phyloP scores from a whole-genome alignment of 2,113 vertebrate species.

The Nymphicus hollandicus region DNA sequence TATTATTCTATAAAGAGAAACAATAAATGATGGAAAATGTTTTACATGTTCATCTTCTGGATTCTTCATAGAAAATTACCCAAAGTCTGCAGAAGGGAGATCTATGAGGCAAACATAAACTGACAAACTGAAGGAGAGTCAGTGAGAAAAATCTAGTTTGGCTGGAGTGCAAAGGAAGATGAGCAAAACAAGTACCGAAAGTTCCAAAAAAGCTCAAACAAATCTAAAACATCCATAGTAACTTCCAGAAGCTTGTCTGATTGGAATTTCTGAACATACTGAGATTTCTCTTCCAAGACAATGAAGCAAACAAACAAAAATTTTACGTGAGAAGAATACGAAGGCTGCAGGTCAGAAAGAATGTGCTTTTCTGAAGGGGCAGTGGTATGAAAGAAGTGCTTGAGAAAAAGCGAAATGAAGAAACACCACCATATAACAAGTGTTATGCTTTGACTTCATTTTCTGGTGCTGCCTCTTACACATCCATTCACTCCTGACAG shows the following conservation, averaged over 20 bases:
- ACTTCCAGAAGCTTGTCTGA: background rate
- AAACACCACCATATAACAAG: background rate
- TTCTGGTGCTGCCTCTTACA: background rate
- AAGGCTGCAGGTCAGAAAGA: background rate
- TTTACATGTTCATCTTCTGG: background rate
- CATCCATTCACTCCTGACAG: background rate
- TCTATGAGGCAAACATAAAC: background rate
- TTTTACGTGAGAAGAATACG: background rate
- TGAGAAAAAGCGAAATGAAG: background rate
- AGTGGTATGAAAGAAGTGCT: background rate
- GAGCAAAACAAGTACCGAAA: background rate
- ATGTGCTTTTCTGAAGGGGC: background rate
- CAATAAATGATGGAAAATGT: background rate
- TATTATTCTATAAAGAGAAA: background rate
- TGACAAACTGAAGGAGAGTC: background rate
- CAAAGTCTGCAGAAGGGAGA: background rate
- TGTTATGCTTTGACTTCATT: background rate
- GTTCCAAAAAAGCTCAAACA: background rate
- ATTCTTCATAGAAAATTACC: background rate
- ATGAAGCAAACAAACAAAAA: background rate
- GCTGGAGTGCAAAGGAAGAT: background rate
- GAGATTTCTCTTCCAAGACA: background rate
- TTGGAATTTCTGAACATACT: background rate
- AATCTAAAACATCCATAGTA: background rate
- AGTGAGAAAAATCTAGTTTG: background rate